These are phyloP conservation scores for Acronicta aceris DNA, from an alignment of 2,888 invertebrate species.

Conservation along the genomic window DNA sequence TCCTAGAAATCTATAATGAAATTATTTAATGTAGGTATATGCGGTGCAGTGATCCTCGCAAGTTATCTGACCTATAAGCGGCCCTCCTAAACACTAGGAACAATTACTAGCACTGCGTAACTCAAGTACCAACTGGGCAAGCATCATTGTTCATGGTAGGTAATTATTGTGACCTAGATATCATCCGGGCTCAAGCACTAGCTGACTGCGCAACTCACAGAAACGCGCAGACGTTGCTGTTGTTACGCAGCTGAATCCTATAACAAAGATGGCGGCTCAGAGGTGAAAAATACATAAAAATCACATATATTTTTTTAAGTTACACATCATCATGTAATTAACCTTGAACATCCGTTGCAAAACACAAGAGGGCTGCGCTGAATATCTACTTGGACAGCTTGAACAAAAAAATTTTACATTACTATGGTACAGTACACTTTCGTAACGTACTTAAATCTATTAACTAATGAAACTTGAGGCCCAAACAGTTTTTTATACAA, in stretches of 20 bases:
- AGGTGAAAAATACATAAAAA: background rate
- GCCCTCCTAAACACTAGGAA: background rate
- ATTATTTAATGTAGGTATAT: background rate
- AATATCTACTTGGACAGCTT: too few species aligned
- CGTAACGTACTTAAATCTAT: too few species aligned
- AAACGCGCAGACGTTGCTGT: background rate
- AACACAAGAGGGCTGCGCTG: too few species aligned
- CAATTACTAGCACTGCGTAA: background rate
- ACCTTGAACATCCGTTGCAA: background rate
- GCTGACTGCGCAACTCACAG: background rate
- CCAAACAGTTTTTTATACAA: too few species aligned
- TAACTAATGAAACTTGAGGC: too few species aligned
- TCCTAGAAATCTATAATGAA: background rate
- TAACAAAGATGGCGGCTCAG: conserved; percentile 2
- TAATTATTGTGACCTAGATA: background rate
- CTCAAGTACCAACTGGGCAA: background rate
- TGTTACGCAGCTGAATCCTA: background rate
- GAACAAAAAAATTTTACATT: too few species aligned
- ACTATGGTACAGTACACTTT: too few species aligned
- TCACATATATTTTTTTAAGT: background rate
- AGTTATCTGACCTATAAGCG: background rate
- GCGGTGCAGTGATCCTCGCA: background rate
- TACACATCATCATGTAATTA: background rate
- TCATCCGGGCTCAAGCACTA: background rate
- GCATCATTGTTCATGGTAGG: background rate